Percentiles rank a stretch among this genome's conserved stretches.
Evolutionary conservation across 1,140 invertebrate species (phyloP).

Genomic region (Anastrepha ludens): DNA sequence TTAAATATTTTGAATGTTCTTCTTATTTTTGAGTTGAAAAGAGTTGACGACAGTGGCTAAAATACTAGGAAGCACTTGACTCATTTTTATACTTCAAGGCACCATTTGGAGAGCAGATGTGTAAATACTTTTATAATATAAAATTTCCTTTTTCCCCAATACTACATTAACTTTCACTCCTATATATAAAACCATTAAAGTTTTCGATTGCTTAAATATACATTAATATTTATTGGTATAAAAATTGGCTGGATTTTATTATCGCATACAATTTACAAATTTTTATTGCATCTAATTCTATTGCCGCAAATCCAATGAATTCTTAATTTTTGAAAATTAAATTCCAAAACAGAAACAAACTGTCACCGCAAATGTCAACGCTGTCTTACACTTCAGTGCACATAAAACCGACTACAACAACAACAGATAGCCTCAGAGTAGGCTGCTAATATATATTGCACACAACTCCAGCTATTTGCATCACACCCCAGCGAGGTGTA

Average conservation of each 20-base stretch:
- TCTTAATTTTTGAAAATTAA: slow-evolving; percentile 40
- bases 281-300: neutral
- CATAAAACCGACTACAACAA: neutral
- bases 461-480: neutral
- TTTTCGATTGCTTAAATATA: neutral
- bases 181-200: too few species aligned
- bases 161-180: too few species aligned
- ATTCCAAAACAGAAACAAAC: slow-evolving; percentile 37
- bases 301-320: slow-evolving; percentile 41
- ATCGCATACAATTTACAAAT: neutral
- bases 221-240: too few species aligned
- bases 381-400: neutral
- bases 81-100: too few species aligned
- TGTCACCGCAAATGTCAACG: slow-evolving; percentile 43
- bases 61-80: too few species aligned
- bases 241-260: neutral
- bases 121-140: too few species aligned
- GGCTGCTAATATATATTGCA: neutral
- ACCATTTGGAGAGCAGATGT: too few species aligned
- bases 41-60: too few species aligned
- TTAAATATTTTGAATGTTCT: too few species aligned
- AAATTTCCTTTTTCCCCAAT: too few species aligned
- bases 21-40: too few species aligned
- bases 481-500: neutral
- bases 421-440: neutral